A percentile compares a stretch with the other conserved stretches of the same genome.
Evolutionary conservation across 2,888 invertebrate species (phyloP).

Genomic region (Dynastes hyllus): DNA sequence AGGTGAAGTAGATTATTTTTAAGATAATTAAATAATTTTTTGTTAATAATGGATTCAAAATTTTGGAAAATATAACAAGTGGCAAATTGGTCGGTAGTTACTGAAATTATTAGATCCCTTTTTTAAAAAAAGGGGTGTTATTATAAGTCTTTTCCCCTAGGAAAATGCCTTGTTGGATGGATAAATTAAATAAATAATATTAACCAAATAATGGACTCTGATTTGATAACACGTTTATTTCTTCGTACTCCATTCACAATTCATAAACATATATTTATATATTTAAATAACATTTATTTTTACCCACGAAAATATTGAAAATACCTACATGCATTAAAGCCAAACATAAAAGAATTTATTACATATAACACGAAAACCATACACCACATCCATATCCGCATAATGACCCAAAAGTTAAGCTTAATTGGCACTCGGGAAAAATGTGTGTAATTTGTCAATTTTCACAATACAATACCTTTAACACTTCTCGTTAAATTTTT

Average conservation of each 20-base stretch:
- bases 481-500: not conserved
- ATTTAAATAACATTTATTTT: not conserved
- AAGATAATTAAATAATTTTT: too few relatives aligned
- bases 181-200: too few relatives aligned
- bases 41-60: too few relatives aligned
- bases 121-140: too few relatives aligned
- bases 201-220: too few relatives aligned
- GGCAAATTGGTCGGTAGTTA: too few relatives aligned
- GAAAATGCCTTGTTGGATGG: too few relatives aligned
- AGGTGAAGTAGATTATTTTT: too few relatives aligned
- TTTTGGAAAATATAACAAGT: too few relatives aligned
- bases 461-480: not conserved
- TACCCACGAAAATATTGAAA: not conserved
- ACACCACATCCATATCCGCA: too few relatives aligned
- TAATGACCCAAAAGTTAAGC: not conserved
- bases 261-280: not conserved
- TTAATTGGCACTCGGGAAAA: slow-evolving; percentile 1
- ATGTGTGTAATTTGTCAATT: slow-evolving; percentile 7
- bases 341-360: not conserved
- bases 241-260: not conserved
- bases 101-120: too few relatives aligned
- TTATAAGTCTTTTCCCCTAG: too few relatives aligned
- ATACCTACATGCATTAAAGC: not conserved
- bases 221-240: not conserved
- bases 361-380: not conserved